A percentile compares a stretch with the other conserved stretches of the same genome.
Conservation (phyloP, 2,113 vertebrate genomes). For the Platysteira castanea region DNA sequence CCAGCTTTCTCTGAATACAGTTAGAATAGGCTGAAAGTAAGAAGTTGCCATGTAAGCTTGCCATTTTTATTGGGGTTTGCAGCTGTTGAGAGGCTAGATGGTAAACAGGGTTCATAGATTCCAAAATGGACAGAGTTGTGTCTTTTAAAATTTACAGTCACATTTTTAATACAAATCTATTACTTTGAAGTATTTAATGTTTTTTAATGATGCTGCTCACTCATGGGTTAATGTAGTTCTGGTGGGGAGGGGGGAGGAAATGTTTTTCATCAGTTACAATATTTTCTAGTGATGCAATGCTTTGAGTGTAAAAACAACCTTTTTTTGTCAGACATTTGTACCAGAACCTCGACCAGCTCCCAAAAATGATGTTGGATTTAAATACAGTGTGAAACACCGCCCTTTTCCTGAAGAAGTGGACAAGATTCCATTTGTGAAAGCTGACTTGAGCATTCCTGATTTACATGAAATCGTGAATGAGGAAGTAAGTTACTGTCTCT, state of each 20-base stretch:
- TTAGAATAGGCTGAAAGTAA: not conserved
- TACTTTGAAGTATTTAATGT: not conserved
- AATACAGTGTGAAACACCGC: conserved; percentile 89
- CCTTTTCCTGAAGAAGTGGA: conserved; percentile 96
- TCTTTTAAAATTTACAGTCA: not conserved
- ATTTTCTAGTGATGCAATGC: not conserved
- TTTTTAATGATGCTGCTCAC: not conserved
- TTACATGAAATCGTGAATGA: conserved; percentile 93
- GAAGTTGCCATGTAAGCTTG: not conserved
- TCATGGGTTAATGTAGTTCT: not conserved
- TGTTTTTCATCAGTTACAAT: not conserved
- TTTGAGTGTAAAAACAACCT: not conserved
- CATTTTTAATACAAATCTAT: not conserved
- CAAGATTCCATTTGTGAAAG: conserved; percentile 96
- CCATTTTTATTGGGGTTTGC: not conserved
- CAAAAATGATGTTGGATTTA: conserved; percentile 86
- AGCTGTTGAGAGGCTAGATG: not conserved
- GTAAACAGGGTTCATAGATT: not conserved
- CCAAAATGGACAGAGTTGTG: not conserved
- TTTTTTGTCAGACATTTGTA: conserved; percentile 84
- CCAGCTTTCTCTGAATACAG: not conserved
- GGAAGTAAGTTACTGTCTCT: conserved; percentile 77
- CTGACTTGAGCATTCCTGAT: conserved; percentile 94
- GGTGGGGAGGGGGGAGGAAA: not conserved
- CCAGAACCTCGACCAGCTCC: conserved; percentile 88